These are phyloP conservation scores for Drosophila anomalata DNA, from an alignment of 2,888 invertebrate species.

Conservation along the genomic window DNA sequence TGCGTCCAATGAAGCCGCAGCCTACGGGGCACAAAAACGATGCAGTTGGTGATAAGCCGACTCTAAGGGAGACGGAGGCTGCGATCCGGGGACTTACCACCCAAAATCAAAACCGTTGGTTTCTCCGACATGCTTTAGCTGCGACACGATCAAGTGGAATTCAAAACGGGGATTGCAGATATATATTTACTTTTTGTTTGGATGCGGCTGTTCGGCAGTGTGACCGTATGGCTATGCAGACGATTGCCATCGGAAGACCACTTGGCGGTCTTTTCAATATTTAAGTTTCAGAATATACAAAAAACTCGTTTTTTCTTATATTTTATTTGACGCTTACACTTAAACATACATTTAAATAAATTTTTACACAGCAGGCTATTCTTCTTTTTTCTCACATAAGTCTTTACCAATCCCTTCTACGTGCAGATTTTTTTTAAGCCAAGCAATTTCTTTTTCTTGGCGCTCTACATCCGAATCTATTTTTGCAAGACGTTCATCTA, in stretches of 20 bases:
- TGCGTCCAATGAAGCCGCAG: slow-evolving; percentile 96
- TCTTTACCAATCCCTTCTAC: not conserved
- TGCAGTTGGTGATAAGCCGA: slow-evolving; percentile 40
- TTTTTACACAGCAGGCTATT: not conserved
- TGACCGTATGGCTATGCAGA: not conserved
- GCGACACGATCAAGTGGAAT: slow-evolving; percentile 33
- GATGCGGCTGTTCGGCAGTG: slow-evolving; percentile 5
- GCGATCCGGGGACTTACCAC: slow-evolving; percentile 74
- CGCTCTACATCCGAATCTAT: slow-evolving; percentile 45
- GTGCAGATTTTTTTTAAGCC: not conserved
- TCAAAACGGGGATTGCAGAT: slow-evolving; percentile 41
- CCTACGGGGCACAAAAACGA: slow-evolving; percentile 85
- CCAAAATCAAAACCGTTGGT: slow-evolving; percentile 83
- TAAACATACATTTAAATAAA: not conserved
- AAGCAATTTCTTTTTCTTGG: slow-evolving; percentile 11
- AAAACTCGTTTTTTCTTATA: not conserved
- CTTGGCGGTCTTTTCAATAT: not conserved
- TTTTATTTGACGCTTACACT: not conserved
- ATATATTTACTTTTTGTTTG: slow-evolving; percentile 35
- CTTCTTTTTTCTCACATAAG: not conserved
- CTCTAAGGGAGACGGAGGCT: slow-evolving; percentile 29
- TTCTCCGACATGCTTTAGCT: slow-evolving; percentile 78
- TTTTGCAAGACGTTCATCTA: slow-evolving; percentile 33
- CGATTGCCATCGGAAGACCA: not conserved
- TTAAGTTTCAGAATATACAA: not conserved